Evolutionary conservation across 2,888 invertebrate species (phyloP).

Genomic region (Emmelina monodactyla): DNA sequence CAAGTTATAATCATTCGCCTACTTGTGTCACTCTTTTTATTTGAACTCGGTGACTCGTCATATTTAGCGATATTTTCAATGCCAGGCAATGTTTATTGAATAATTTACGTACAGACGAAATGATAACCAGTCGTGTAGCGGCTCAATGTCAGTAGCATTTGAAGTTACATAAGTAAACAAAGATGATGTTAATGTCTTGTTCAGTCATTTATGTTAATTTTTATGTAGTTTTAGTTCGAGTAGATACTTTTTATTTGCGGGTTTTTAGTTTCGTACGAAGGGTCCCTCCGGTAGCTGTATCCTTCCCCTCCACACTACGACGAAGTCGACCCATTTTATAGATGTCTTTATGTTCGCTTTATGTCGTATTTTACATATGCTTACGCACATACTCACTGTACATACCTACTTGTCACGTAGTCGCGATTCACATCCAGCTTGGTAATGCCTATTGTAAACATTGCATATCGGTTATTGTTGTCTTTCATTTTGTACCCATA

Average conservation of each 20-base stretch:
- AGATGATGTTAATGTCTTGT: slow-evolving; percentile 17
- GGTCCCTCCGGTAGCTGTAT: slow-evolving; percentile 17
- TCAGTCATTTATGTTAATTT: slow-evolving; percentile 10
- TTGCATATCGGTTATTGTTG: no score
- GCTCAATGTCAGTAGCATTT: slow-evolving; percentile 27
- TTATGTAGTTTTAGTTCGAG: slow-evolving; percentile 5
- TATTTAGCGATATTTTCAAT: slow-evolving; percentile 28
- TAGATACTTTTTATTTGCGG: not conserved
- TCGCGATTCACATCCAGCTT: no score
- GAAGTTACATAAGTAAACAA: slow-evolving; percentile 23
- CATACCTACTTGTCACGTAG: not conserved
- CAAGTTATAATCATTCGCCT: slow-evolving; percentile 30
- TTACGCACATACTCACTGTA: slow-evolving; percentile 19
- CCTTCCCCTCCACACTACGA: slow-evolving; percentile 39
- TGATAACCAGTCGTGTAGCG: slow-evolving; percentile 22
- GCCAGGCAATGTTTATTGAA: slow-evolving; percentile 31
- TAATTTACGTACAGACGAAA: slow-evolving; percentile 28
- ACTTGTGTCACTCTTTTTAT: slow-evolving; percentile 20
- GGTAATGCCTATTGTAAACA: no score
- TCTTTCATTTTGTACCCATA: no score
- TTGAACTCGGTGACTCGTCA: slow-evolving; percentile 26
- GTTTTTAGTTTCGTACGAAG: not conserved
- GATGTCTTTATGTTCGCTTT: slow-evolving; percentile 19
- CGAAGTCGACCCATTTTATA: slow-evolving; percentile 59
- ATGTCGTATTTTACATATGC: slow-evolving; percentile 23